Percentiles rank a stretch among this genome's conserved stretches.
Conservation (phyloP, 2,888 invertebrate genomes). For the Halocaridina rubra region DNA sequence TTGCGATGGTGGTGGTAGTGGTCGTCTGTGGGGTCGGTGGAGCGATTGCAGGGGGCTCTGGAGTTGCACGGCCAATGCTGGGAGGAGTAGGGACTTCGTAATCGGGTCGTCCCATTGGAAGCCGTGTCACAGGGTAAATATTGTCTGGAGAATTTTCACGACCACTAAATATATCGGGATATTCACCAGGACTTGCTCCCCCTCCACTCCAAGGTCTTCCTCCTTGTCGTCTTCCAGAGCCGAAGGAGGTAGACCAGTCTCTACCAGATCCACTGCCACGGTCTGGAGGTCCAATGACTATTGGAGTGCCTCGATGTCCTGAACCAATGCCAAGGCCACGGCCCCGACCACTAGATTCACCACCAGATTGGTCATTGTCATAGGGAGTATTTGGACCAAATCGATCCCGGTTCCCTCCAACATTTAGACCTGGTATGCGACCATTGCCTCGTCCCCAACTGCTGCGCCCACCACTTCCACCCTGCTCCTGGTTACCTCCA, state of each 20-base stretch:
- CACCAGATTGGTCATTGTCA: background rate
- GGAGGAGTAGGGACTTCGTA: no score
- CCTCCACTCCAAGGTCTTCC: background rate
- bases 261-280: conserved; percentile 19
- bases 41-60: background rate
- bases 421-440: background rate
- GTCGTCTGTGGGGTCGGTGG: conserved; percentile 20
- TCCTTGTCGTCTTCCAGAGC: background rate
- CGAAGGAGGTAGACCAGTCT: conserved; percentile 45
- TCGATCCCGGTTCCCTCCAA: background rate
- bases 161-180: background rate
- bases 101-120: no score
- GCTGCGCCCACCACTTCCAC: background rate
- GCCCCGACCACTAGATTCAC: background rate
- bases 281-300: background rate
- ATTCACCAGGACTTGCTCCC: background rate
- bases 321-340: no score
- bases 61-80: background rate
- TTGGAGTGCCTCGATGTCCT: conserved; percentile 20
- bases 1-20: background rate
- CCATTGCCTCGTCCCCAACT: background rate
- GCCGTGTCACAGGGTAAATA: background rate
- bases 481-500: background rate
- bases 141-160: background rate
- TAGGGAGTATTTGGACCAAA: background rate